These are phyloP conservation scores for Rapana venosa DNA, from an alignment of 2,888 invertebrate species.

Conservation along the genomic window DNA sequence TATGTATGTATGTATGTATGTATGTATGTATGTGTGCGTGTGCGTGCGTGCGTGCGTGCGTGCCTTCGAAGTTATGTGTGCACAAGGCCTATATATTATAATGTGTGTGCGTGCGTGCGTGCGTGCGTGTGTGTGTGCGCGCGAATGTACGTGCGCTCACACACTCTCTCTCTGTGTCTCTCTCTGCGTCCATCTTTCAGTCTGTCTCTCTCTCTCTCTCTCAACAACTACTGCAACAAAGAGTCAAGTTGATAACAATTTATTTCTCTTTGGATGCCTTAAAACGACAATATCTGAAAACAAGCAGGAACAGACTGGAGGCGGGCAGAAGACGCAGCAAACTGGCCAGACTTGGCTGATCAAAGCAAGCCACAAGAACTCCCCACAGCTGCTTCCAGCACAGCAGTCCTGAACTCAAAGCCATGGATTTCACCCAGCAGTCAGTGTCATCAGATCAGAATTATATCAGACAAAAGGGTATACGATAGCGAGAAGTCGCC, in stretches of 20 bases:
- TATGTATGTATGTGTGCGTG: not conserved
- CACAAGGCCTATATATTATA: too few relatives aligned
- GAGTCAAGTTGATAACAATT: too few relatives aligned
- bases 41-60: not conserved
- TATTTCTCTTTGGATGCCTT: too few relatives aligned
- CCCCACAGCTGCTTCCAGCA: not conserved
- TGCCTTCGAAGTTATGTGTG: too few relatives aligned
- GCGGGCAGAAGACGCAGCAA: too few relatives aligned
- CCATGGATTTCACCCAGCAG: not conserved
- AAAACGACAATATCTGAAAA: too few relatives aligned
- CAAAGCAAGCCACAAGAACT: not conserved
- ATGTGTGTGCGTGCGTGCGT: not conserved
- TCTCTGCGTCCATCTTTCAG: not conserved
- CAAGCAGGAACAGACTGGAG: too few relatives aligned
- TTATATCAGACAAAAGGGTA: too few relatives aligned
- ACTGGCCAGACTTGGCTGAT: too few relatives aligned
- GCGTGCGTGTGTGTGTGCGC: not conserved
- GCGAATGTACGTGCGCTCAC: too few relatives aligned
- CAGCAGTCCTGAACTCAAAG: not conserved
- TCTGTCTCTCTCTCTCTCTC: not conserved
- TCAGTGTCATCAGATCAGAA: not conserved
- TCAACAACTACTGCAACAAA: too few relatives aligned
- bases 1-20: not conserved
- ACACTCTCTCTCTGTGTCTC: not conserved
- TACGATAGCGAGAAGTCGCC: not conserved